These are phyloP conservation scores for Bombus sibiricus DNA, from an alignment of 1,140 invertebrate genomes.

Conservation along the genomic window DNA sequence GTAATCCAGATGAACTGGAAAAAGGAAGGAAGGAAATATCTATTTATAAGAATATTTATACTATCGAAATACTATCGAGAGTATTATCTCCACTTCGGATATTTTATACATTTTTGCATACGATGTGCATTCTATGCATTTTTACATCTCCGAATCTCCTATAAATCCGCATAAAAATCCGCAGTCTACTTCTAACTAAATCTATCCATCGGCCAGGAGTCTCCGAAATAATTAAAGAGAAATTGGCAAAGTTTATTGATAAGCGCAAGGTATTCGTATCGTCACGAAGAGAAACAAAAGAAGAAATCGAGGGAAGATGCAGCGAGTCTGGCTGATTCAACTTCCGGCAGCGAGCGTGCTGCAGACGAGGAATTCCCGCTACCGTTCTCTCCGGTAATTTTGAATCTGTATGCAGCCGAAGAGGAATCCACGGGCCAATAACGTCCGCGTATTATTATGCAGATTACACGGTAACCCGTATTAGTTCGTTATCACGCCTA, in stretches of 20 bases:
- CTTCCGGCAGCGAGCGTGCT: constrained; percentile 49
- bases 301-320: constrained; percentile 33
- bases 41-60: not conserved
- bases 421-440: constrained; percentile 80
- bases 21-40: too few species aligned
- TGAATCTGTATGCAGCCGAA: constrained; percentile 82
- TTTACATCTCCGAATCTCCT: too few species aligned
- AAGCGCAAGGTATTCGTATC: not conserved
- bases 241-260: not conserved
- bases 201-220: not conserved
- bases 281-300: not conserved
- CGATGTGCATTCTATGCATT: too few species aligned
- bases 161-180: too few species aligned
- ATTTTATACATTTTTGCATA: too few species aligned
- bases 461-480: constrained; percentile 81
- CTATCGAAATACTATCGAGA: too few species aligned
- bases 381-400: constrained; percentile 75
- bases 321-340: constrained; percentile 50
- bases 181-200: not conserved
- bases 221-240: not conserved
- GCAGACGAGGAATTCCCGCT: constrained; percentile 25
- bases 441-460: constrained; percentile 80
- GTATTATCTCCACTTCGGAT: too few species aligned
- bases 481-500: constrained; percentile 81
- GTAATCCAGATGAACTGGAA: too few species aligned